Evolutionary conservation across 2,113 vertebrate genomes (phyloP), one percentile per base, ranked within the genome.

Genomic region (Eolophus roseicapilla): DNA sequence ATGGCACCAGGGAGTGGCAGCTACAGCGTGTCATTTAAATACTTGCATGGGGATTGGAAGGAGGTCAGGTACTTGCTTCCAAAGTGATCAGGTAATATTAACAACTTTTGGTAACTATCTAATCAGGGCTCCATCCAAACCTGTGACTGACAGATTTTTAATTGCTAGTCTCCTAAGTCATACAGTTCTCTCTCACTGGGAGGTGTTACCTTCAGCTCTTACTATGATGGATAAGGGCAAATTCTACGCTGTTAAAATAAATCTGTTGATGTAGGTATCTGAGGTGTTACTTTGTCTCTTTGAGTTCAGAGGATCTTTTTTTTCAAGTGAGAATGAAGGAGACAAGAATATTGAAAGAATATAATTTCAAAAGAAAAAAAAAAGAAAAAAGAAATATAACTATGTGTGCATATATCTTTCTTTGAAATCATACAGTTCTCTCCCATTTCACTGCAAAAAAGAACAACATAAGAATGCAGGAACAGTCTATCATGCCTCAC

Each of bases 401-500:
- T 76, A 11, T 64, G 23, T 65, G n/a, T 78, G 15, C 16, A 53
- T 46, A 59, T 18, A 46, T 83, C 76, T 94, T 83, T 90, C 77
- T 90, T 81, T 92, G 81, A 96, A 93, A 82, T 87, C 16, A 16
- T 68, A 75, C 33, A n/a, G 20, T 91, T 93, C 86, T 29, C 11
- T 80, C 91, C 79, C 82, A 75, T 53, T 92, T 96, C 71, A 94
- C 82, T 92, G 88, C 44, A 94, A 95, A 95, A 96, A 96, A 95
- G 95, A 96, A 93, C 76, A 95, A 75, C 91, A 88, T 74, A 41
- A 91, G 47, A 57, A 98, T 95, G 74, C 52, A 84, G 82, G 92
- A 91, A 73, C 95, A 97, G 95, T 97, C 97, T 97, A 97, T 97
- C 97, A 95, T 97, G 88, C 96, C 70, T 97, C 93, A 95, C 97